A percentile compares a stretch with the other conserved stretches of the same genome.
Conservation (phyloP, 2,888 invertebrate species). For the Asteroscopus sphinx region DNA sequence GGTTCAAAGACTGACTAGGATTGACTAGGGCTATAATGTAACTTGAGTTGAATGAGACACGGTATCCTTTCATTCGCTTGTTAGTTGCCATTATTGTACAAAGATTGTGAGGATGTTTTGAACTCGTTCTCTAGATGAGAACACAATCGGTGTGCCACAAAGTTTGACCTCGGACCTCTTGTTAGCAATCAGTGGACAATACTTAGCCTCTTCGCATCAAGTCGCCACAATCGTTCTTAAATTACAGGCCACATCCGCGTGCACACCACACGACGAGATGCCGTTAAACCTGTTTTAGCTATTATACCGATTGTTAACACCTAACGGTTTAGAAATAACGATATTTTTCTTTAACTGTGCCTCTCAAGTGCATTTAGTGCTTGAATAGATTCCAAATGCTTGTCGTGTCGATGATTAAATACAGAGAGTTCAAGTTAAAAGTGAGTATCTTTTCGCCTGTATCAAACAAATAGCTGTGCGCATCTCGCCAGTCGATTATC, state of each 20-base stretch:
- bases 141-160: conserved; percentile 74
- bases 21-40: not conserved
- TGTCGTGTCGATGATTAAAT: conserved; percentile 3
- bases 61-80: conserved; percentile 27
- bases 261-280: conserved; percentile 65
- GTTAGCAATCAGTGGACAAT: conserved; percentile 71
- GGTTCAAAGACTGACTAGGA: no score
- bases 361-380: conserved; percentile 6
- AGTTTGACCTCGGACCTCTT: conserved; percentile 77
- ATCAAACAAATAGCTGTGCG: conserved; percentile 67
- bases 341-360: conserved; percentile 32
- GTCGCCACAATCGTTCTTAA: conserved; percentile 67
- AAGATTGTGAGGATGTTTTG: conserved; percentile 70
- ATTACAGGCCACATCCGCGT: conserved; percentile 70
- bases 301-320: conserved; percentile 67
- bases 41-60: conserved; percentile 8
- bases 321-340: conserved; percentile 65
- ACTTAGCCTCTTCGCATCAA: conserved; percentile 61
- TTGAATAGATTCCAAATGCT: conserved; percentile 3
- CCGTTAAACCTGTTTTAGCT: conserved; percentile 71
- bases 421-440: conserved; percentile 30
- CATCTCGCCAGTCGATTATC: conserved; percentile 71
- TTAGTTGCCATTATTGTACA: conserved; percentile 50
- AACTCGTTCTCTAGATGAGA: conserved; percentile 71
- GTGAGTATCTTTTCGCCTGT: conserved; percentile 44